A percentile compares a stretch with the other conserved stretches of the same genome.
These are phyloP conservation scores for Polydrusus tereticollis DNA, from an alignment of 2,888 invertebrate species.

Conservation along the genomic window DNA sequence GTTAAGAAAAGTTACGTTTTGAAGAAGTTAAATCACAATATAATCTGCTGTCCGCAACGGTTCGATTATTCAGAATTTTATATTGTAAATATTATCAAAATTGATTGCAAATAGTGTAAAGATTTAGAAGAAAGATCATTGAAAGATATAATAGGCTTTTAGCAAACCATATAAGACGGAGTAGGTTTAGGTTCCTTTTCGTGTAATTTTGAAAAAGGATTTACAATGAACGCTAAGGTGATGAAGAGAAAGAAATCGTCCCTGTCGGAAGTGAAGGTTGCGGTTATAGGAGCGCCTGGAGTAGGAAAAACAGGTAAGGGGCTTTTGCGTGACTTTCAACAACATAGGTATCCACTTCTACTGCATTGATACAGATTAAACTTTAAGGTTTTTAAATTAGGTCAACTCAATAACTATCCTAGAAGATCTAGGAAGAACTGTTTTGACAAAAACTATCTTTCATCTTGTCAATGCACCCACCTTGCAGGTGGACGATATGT, in stretches of 20 bases:
- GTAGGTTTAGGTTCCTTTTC: not conserved
- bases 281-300: conserved; percentile 88
- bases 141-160: conserved; percentile 3
- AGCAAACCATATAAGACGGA: not conserved
- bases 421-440: too few relatives aligned
- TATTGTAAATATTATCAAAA: not conserved
- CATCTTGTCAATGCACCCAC: too few relatives aligned
- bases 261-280: conserved; percentile 90
- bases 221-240: conserved; percentile 79
- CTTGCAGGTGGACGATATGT: too few relatives aligned
- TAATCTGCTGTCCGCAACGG: too few relatives aligned
- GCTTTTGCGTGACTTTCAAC: not conserved
- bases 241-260: conserved; percentile 92
- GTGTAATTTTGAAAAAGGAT: not conserved
- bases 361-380: too few relatives aligned
- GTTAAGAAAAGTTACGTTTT: conserved; percentile 1
- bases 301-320: conserved; percentile 92
- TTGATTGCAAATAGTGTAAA: not conserved
- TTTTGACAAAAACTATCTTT: too few relatives aligned
- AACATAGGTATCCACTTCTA: too few relatives aligned
- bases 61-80: not conserved
- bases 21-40: not conserved
- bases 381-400: too few relatives aligned
- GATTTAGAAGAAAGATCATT: not conserved
- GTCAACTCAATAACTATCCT: too few relatives aligned